These are phyloP conservation scores for Eristalis tenax DNA, from an alignment of 2,888 invertebrate genomes.

Conservation along the genomic window DNA sequence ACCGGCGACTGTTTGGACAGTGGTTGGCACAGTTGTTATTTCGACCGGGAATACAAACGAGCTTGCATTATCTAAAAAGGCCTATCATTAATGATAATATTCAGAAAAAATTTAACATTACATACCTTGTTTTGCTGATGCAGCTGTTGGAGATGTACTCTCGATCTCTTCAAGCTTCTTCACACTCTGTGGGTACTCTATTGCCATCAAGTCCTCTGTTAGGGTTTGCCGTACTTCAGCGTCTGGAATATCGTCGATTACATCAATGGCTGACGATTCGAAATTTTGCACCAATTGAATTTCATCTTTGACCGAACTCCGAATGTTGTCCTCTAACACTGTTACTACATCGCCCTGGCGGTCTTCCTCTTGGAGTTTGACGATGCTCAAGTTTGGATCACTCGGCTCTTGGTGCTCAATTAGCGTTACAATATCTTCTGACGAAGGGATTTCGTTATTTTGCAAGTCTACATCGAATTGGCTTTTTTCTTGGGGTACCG, in stretches of 20 bases:
- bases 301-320: slow-evolving; percentile 76
- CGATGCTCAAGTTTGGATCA: slow-evolving; percentile 22
- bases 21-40: background rate
- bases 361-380: slow-evolving; percentile 21
- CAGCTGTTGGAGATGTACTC: background rate
- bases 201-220: slow-evolving; percentile 55
- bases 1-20: background rate
- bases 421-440: background rate
- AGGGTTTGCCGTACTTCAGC: slow-evolving; percentile 66
- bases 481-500: background rate
- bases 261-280: slow-evolving; percentile 56
- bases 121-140: slow-evolving; percentile 7
- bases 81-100: background rate
- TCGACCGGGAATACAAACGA: background rate
- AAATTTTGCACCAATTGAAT: slow-evolving; percentile 72
- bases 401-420: background rate
- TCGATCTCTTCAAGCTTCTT: background rate
- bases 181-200: slow-evolving; percentile 37
- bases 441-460: slow-evolving; percentile 12
- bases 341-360: slow-evolving; percentile 15
- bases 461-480: background rate
- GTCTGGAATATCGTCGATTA: slow-evolving; percentile 68
- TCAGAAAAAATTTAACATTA: background rate
- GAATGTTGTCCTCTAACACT: slow-evolving; percentile 76
- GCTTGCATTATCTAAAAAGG: background rate